A percentile compares a stretch with the other conserved stretches of the same genome.
phyloP scores from a whole-genome alignment of 2,888 invertebrate genomes.

The Tipula vernalis region DNA sequence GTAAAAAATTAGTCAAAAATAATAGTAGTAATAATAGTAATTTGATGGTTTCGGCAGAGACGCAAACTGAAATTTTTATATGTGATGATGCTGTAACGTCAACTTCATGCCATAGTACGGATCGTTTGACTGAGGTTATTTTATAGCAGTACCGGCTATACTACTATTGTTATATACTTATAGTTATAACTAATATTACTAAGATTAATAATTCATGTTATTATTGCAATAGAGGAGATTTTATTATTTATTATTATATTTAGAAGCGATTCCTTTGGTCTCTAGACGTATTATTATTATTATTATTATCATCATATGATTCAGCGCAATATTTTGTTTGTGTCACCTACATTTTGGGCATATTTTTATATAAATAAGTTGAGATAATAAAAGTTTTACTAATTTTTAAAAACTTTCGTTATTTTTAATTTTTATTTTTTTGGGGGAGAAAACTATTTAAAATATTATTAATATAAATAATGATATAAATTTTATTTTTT shows the following conservation, averaged over 20 bases:
- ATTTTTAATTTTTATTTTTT: not conserved
- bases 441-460: not conserved
- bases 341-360: not conserved
- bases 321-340: not conserved
- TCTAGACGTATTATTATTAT: not conserved
- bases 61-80: constrained; percentile 8
- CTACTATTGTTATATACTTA: not conserved
- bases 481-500: not conserved
- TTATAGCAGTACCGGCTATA: constrained; percentile 9
- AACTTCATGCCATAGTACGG: not conserved
- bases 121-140: not conserved
- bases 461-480: not conserved
- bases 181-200: not conserved
- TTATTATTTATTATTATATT: not conserved
- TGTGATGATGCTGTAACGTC: not conserved
- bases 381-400: not conserved
- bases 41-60: not conserved
- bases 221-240: not conserved
- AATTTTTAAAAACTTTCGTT: not conserved
- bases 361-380: not conserved
- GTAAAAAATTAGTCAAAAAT: not conserved
- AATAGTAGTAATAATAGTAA: not conserved
- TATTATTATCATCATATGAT: not conserved
- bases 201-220: not conserved
- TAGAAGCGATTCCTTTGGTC: not conserved